Evolutionary conservation across 2,888 invertebrate species (phyloP).

Genomic region (Callimorpha dominula): DNA sequence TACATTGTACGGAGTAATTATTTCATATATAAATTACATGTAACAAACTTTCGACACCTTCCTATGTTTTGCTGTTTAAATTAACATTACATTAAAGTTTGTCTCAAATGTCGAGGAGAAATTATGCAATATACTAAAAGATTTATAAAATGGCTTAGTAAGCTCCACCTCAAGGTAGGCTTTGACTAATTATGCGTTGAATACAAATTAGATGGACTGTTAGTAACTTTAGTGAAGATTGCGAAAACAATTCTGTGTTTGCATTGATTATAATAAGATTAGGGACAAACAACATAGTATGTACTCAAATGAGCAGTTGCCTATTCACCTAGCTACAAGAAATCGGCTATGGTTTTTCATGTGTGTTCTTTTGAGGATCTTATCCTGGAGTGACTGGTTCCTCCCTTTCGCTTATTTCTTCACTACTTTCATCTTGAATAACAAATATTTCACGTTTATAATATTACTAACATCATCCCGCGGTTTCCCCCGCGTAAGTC

Average conservation of each 20-base stretch:
- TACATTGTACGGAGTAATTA: background rate
- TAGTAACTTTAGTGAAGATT: conserved; percentile 25
- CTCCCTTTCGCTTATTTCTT: too few relatives aligned
- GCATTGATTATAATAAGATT: too few relatives aligned
- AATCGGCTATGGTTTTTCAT: too few relatives aligned
- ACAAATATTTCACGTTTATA: too few relatives aligned
- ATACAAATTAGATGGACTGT: conserved; percentile 31
- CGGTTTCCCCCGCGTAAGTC: too few relatives aligned
- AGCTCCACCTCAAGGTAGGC: conserved; percentile 23
- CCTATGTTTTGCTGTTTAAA: conserved; percentile 14
- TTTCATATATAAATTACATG: background rate
- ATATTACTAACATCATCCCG: too few relatives aligned
- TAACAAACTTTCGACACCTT: background rate
- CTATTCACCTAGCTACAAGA: too few relatives aligned
- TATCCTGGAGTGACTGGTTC: too few relatives aligned
- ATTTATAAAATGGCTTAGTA: conserved; percentile 48
- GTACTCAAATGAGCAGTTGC: too few relatives aligned
- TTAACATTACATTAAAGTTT: conserved; percentile 48
- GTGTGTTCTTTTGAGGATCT: too few relatives aligned
- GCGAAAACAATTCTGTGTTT: background rate
- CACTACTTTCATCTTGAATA: too few relatives aligned
- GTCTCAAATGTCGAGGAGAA: conserved; percentile 37
- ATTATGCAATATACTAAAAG: conserved; percentile 50
- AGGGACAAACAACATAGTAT: too few relatives aligned
- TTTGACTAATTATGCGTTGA: conserved; percentile 46